A percentile compares a stretch with the other conserved stretches of the same genome.
Evolutionary conservation across 2,113 vertebrate species (phyloP).

Genomic region (Vanacampus margaritifer): DNA sequence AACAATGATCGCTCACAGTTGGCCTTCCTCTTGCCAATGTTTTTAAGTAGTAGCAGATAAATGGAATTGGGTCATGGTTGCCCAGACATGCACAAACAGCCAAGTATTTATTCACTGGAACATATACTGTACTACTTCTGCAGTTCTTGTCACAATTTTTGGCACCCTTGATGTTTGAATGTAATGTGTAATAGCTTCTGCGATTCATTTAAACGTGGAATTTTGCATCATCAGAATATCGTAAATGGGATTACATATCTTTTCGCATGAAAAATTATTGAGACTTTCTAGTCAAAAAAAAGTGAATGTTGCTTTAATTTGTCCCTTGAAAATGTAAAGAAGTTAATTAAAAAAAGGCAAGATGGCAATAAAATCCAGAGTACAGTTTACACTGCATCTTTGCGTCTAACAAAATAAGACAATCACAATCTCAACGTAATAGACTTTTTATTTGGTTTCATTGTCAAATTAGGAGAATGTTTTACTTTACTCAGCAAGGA

Average conservation of each 20-base stretch:
- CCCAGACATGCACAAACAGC: neutral
- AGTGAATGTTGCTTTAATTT: neutral
- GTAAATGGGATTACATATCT: too few relatives aligned
- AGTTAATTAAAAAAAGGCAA: neutral
- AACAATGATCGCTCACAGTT: neutral
- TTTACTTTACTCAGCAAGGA: neutral
- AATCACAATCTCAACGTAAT: neutral
- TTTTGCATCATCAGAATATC: neutral
- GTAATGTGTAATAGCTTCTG: neutral
- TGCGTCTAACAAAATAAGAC: neutral
- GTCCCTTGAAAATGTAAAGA: slow-evolving; percentile 2
- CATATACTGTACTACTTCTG: neutral
- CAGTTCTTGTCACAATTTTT: neutral
- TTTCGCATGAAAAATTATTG: slow-evolving; percentile 5
- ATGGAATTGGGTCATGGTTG: neutral
- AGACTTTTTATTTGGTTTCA: neutral
- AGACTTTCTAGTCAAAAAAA: slow-evolving; percentile 1
- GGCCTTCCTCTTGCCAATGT: neutral
- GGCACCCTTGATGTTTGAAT: too few relatives aligned
- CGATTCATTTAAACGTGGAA: neutral
- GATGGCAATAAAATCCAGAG: neutral
- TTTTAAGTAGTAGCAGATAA: neutral
- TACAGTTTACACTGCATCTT: neutral
- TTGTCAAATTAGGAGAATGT: neutral
- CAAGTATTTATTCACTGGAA: neutral